Evolutionary conservation across 1,140 invertebrate genomes (phyloP), one percentile per base, ranked within the genome.

Genomic region (Drosophila willistoni): DNA sequence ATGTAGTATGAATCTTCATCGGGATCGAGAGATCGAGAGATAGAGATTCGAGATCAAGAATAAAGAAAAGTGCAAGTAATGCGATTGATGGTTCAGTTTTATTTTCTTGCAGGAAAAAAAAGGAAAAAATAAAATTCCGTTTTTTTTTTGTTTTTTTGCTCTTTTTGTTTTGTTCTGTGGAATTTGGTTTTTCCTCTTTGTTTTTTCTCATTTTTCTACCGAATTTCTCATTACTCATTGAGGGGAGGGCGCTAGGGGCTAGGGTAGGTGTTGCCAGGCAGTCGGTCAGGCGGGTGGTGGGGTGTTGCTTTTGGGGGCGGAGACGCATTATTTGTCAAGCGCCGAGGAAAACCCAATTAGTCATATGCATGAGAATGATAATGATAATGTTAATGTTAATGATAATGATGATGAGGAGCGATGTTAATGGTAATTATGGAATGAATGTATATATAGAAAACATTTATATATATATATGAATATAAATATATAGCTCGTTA

Each of bases 321-420:
- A 7, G 17, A 22, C 73, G 68, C 70, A 72, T 66, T 73, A 75
- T 73, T 78, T 78, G 75, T 78, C 72, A 68, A 64, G 42, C 67
- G 14, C 6, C 63, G 74, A 70, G 84, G 84, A 89, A 89, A 89
- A 84, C 84, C 84, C 84, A 89, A 89, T 89, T 89, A 89, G 84
- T 89, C 84, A 89, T 77, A 70, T 62, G 57, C 51, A 63, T 64
- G 62, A 66, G 54, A 22, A 33, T 65, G 39, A 66, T 41, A 6
- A 17, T 54, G 47, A 17, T 62, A 13, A 22, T 66, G 41, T 33
- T 73, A 25, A 44, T 74, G 17, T n/a, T 56, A 36, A 68, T 51
- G 60, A 14, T 61, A 7, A 41, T 44, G 51, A 41, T 62, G 51
- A 51, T 51, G 44, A 51, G 44, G 3, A 12, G 13, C 17, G 17